phyloP scores from a whole-genome alignment of 2,113 vertebrate genomes.

The Rhynchomys soricoides region DNA sequence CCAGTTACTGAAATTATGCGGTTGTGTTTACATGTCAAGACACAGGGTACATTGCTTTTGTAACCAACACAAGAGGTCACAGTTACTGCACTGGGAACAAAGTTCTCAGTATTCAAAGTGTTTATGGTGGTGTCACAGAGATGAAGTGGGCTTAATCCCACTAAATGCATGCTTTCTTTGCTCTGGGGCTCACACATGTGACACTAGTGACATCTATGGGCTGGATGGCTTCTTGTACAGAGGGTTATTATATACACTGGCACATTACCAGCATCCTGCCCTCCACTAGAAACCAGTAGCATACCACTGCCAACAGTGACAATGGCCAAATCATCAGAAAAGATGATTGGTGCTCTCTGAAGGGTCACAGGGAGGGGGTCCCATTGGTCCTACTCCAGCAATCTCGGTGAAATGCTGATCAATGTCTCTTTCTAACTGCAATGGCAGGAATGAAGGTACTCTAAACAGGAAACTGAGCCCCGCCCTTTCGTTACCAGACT shows the following conservation, averaged over 20 bases:
- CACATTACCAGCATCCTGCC: neutral
- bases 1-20: neutral
- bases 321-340: neutral
- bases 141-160: neutral
- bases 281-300: neutral
- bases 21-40: neutral
- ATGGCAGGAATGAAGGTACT: neutral
- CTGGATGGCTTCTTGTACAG: neutral
- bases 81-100: neutral
- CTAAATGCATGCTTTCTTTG: neutral
- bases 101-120: neutral
- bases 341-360: too few species aligned
- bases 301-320: neutral
- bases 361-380: rapidly evolving
- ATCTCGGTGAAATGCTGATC: neutral
- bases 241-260: neutral
- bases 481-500: neutral
- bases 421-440: neutral
- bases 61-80: neutral
- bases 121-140: neutral
- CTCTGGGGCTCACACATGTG: neutral
- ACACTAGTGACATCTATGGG: neutral
- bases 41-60: neutral
- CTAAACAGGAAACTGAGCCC: too few species aligned
- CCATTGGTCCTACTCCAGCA: neutral